Evolutionary conservation across 2,888 invertebrate species (phyloP).

Genomic region (Brachycybe producta): DNA sequence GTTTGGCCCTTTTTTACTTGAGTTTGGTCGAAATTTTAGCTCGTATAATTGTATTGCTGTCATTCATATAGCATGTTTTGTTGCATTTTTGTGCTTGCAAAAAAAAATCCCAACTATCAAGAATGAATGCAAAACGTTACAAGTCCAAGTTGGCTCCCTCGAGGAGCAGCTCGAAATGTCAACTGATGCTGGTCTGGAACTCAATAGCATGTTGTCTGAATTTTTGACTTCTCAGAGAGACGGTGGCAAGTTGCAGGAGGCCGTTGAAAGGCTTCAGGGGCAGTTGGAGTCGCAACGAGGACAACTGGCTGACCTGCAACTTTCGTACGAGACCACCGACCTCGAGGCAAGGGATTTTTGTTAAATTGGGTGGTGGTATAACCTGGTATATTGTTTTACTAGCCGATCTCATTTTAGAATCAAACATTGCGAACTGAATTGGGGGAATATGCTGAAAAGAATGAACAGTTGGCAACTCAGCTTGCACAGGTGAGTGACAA

Average conservation of each 20-base stretch:
- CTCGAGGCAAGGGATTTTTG: conserved; percentile 4
- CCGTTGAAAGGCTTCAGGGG: conserved; percentile 50
- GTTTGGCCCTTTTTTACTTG: too few relatives aligned
- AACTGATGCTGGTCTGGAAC: conserved; percentile 63
- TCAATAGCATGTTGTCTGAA: conserved; percentile 53
- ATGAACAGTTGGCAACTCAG: too few relatives aligned
- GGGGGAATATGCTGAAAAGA: too few relatives aligned
- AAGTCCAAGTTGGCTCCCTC: conserved; percentile 53
- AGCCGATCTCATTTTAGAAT: too few relatives aligned
- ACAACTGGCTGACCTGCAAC: conserved; percentile 35
- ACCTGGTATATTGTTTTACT: too few relatives aligned
- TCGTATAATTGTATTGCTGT: neutral
- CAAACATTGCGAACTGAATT: too few relatives aligned
- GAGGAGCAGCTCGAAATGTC: conserved; percentile 67
- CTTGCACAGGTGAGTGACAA: too few relatives aligned
- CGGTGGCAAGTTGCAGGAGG: conserved; percentile 47
- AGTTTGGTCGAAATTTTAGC: neutral
- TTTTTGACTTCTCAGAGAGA: conserved; percentile 53
- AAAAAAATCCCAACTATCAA: too few relatives aligned
- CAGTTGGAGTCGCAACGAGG: conserved; percentile 52
- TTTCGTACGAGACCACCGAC: conserved; percentile 9
- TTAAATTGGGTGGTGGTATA: neutral
- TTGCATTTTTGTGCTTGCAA: neutral
- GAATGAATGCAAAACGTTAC: conserved; percentile 40
- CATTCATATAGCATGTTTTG: neutral